Conservation (phyloP, 1,140 invertebrate genomes). For the Neocloeon triangulifer region DNA sequence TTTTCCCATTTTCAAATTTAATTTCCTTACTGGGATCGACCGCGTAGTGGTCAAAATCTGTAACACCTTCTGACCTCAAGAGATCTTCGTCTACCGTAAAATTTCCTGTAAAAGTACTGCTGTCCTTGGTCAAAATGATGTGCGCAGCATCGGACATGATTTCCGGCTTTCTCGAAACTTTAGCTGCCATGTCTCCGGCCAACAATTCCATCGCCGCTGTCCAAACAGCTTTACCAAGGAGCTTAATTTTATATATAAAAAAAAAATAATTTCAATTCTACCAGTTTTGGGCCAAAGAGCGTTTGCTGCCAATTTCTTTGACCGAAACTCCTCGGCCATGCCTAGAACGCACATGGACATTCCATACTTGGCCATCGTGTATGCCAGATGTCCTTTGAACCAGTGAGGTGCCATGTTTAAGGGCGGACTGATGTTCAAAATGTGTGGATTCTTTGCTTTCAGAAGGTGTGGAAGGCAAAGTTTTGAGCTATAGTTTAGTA, state of each 20-base stretch:
- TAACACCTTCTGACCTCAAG: constrained; percentile 26
- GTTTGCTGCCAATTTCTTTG: constrained; percentile 34
- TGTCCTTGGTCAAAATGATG: constrained; percentile 26
- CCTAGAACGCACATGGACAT: constrained; percentile 47
- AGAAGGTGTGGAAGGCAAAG: constrained; percentile 32
- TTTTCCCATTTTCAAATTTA: too few relatives aligned
- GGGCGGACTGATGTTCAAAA: constrained; percentile 41
- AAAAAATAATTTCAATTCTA: constrained; percentile 10
- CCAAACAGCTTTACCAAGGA: constrained; percentile 31
- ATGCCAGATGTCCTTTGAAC: constrained; percentile 39
- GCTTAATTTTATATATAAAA: not conserved
- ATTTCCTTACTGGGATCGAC: too few relatives aligned
- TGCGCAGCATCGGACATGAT: constrained; percentile 44
- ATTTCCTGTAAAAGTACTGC: constrained; percentile 28
- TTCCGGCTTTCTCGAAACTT: constrained; percentile 28
- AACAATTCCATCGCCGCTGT: constrained; percentile 49
- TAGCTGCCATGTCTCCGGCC: constrained; percentile 22
- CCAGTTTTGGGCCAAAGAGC: constrained; percentile 39
- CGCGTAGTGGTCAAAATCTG: constrained; percentile 32
- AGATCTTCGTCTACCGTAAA: constrained; percentile 42
- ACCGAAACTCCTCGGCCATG: constrained; percentile 34
- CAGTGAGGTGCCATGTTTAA: constrained; percentile 32
- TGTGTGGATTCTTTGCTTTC: constrained; percentile 32
- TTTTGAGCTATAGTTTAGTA: constrained; percentile 33
- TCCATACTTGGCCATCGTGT: constrained; percentile 49